phyloP scores from a whole-genome alignment of 2,888 invertebrate species.

The Hesperia comma region DNA sequence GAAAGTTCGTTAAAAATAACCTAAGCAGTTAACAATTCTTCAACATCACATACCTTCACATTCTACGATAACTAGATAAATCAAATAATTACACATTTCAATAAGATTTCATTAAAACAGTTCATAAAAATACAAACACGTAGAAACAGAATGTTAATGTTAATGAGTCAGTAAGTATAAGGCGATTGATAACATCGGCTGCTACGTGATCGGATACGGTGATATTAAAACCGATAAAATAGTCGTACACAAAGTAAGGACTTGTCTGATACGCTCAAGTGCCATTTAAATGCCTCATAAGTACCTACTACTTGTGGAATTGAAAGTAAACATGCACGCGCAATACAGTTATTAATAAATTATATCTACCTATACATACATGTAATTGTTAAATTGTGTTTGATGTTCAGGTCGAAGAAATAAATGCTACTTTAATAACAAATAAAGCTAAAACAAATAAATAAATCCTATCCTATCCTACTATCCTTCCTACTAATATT shows the following conservation, averaged over 20 bases:
- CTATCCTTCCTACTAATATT: too few species aligned
- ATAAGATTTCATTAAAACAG: background rate
- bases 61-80: too few species aligned
- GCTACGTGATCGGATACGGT: constrained; percentile 69
- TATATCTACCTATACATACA: too few species aligned
- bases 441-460: too few species aligned
- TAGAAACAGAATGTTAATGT: constrained; percentile 40
- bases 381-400: too few species aligned
- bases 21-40: too few species aligned
- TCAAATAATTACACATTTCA: too few species aligned
- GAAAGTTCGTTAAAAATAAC: too few species aligned
- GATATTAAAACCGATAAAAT: constrained; percentile 56
- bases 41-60: too few species aligned
- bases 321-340: background rate
- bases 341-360: background rate
- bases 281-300: constrained; percentile 6
- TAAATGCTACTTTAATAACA: too few species aligned
- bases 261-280: constrained; percentile 7
- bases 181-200: constrained; percentile 50
- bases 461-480: too few species aligned
- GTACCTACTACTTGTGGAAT: background rate
- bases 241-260: constrained; percentile 30
- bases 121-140: constrained; percentile 38
- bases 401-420: too few species aligned
- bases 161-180: constrained; percentile 60